These are phyloP conservation scores for Apocrypta bakeri DNA, from an alignment of 1,140 invertebrate species.

Conservation along the genomic window DNA sequence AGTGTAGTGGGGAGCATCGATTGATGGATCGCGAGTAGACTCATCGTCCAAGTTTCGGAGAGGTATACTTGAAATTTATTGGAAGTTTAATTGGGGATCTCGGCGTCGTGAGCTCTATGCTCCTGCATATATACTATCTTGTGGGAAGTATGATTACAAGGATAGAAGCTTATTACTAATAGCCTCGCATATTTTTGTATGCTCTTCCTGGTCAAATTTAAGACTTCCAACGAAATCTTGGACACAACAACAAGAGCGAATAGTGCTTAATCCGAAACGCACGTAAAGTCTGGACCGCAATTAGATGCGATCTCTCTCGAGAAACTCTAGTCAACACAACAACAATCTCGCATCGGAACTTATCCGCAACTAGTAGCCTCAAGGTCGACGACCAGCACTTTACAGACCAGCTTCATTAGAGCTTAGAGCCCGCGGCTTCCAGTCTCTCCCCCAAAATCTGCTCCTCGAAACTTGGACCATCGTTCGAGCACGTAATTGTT, in stretches of 20 bases:
- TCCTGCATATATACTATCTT: background rate
- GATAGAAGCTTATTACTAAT: background rate
- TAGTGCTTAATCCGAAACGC: too few species aligned
- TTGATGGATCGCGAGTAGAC: slow-evolving; percentile 20
- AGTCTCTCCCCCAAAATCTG: slow-evolving; percentile 8
- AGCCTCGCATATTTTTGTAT: background rate
- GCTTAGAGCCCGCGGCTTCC: background rate
- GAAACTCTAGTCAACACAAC: background rate
- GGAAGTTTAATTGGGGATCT: slow-evolving; percentile 15
- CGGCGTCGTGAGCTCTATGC: background rate
- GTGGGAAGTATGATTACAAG: background rate
- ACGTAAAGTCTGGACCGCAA: background rate
- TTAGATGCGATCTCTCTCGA: background rate
- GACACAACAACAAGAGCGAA: too few species aligned
- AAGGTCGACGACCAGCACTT: background rate
- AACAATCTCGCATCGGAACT: background rate
- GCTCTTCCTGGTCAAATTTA: background rate
- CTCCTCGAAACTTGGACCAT: background rate
- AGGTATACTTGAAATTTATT: slow-evolving; percentile 4
- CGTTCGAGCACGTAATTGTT: slow-evolving; percentile 18
- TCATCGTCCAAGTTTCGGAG: background rate
- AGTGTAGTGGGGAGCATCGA: background rate
- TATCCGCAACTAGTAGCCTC: background rate
- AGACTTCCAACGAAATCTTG: too few species aligned
- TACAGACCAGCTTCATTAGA: background rate